These are phyloP conservation scores for Heteromurus nitidus DNA, from an alignment of 2,888 invertebrate genomes.

Conservation along the genomic window DNA sequence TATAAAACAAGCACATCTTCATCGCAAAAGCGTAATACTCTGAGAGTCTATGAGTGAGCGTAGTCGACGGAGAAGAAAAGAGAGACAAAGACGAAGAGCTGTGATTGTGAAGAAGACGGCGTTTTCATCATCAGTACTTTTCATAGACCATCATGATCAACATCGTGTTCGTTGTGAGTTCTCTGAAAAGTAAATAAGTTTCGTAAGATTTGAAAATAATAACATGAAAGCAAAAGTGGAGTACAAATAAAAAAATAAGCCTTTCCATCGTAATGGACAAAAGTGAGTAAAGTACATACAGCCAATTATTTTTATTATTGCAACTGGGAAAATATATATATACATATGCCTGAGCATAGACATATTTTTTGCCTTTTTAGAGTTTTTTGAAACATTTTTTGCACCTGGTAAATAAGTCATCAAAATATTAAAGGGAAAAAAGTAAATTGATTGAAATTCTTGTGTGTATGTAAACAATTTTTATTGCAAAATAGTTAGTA, in stretches of 20 bases:
- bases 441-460: slow-evolving; percentile 43
- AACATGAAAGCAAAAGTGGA: slow-evolving; percentile 21
- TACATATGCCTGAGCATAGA: no score
- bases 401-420: slow-evolving; percentile 14
- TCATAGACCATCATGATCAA: neutral
- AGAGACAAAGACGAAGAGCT: slow-evolving; percentile 15
- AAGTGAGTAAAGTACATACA: slow-evolving; percentile 14
- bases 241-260: neutral
- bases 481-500: slow-evolving; percentile 24
- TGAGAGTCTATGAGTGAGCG: neutral
- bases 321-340: no score
- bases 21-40: neutral
- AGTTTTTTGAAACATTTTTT: no score
- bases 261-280: neutral
- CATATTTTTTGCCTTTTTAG: no score
- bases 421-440: slow-evolving; percentile 18
- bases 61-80: neutral
- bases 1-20: slow-evolving; percentile 1
- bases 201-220: slow-evolving; percentile 5
- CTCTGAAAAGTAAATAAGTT: slow-evolving; percentile 5
- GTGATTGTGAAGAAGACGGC: neutral
- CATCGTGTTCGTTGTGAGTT: neutral
- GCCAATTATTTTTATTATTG: no score
- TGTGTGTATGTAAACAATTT: neutral
- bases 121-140: neutral